These are phyloP conservation scores for Cardiocondyla obscurior DNA, from an alignment of 1,140 invertebrate genomes.

Conservation along the genomic window DNA sequence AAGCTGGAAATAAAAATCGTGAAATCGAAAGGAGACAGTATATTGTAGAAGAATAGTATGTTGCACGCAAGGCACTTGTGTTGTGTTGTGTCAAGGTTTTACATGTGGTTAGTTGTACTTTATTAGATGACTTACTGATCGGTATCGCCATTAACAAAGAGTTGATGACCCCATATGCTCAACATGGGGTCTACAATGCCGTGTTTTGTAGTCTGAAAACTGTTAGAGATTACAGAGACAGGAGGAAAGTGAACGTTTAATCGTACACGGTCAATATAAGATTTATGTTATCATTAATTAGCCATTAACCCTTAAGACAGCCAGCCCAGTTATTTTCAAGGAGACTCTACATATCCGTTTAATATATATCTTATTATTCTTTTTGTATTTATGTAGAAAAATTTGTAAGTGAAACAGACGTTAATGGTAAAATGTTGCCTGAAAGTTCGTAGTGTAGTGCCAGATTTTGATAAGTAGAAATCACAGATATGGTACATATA, in stretches of 20 bases:
- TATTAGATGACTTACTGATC: conserved; percentile 93
- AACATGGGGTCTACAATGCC: conserved; percentile 98
- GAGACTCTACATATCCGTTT: background rate
- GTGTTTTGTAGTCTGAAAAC: conserved; percentile 97
- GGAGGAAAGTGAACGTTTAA: conserved; percentile 75
- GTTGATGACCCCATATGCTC: conserved; percentile 98
- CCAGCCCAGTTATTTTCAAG: conserved; percentile 13
- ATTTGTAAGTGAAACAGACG: conserved; percentile 45
- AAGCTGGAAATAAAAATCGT: conserved; percentile 21
- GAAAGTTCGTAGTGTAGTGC: conserved; percentile 30
- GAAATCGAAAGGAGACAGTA: conserved; percentile 48
- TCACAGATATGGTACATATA: conserved; percentile 14
- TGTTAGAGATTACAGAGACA: conserved; percentile 85
- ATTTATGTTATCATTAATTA: conserved; percentile 55
- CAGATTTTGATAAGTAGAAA: conserved; percentile 19
- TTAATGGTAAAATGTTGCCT: conserved; percentile 48
- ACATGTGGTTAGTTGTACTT: conserved; percentile 74
- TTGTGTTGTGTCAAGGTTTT: conserved; percentile 62
- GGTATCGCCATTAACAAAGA: conserved; percentile 97
- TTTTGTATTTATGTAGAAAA: conserved; percentile 33
- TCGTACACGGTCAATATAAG: conserved; percentile 68
- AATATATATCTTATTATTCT: conserved; percentile 31
- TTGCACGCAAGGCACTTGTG: conserved; percentile 59
- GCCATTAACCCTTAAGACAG: conserved; percentile 68
- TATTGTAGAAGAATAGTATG: conserved; percentile 43